These are phyloP conservation scores for Eulemur rubriventer DNA, from an alignment of 2,797 vertebrate species.

Conservation along the genomic window DNA sequence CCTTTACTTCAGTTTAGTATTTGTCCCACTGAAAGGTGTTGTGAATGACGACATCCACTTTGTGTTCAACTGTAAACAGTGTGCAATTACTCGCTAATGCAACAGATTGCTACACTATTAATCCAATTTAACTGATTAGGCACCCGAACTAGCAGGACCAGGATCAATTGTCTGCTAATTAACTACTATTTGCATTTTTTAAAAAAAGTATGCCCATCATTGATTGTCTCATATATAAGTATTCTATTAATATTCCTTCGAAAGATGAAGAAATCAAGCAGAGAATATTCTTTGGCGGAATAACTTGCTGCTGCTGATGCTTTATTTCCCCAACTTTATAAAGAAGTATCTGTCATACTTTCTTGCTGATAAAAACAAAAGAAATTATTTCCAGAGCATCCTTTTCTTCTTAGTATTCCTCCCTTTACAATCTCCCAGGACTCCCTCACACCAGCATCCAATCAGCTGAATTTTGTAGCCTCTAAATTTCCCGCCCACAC, in stretches of 20 bases:
- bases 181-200: background rate
- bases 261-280: background rate
- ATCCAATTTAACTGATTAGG: conserved; percentile 26
- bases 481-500: background rate
- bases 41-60: background rate
- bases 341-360: background rate
- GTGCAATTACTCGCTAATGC: background rate
- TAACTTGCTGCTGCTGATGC: background rate
- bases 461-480: background rate
- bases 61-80: conserved; percentile 28
- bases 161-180: background rate
- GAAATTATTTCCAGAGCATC: background rate
- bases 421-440: background rate
- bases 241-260: background rate
- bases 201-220: background rate
- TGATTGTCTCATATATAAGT: background rate
- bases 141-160: background rate
- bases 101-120: background rate
- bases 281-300: background rate
- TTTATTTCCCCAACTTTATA: background rate
- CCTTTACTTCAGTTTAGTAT: background rate
- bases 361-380: background rate
- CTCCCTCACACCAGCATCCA: background rate
- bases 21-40: background rate
- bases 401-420: background rate